Evolutionary conservation across 1,140 invertebrate genomes (phyloP).

Genomic region (Homarus americanus): DNA sequence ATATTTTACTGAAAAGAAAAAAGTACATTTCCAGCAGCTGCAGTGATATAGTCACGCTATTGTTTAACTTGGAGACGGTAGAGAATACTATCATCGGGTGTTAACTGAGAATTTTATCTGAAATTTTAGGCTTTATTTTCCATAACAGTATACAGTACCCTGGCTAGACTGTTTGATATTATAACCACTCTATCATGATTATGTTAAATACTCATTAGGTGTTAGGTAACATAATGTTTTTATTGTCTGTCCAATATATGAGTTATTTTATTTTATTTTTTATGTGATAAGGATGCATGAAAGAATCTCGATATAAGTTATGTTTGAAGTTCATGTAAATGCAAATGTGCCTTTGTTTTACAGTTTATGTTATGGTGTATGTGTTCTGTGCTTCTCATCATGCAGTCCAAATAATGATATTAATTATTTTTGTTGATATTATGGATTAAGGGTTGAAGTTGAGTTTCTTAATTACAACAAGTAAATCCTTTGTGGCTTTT

Average conservation of each 20-base stretch:
- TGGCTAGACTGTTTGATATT: slow-evolving; percentile 2
- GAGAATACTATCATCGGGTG: background rate
- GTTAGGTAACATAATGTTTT: background rate
- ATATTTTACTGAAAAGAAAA: too few relatives aligned
- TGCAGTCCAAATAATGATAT: slow-evolving; percentile 19
- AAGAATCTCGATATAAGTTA: background rate
- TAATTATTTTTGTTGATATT: slow-evolving; percentile 11
- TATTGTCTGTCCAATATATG: background rate
- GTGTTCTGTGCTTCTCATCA: background rate
- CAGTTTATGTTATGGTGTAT: background rate
- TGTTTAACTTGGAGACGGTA: background rate
- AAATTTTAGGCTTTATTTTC: background rate
- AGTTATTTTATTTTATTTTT: background rate
- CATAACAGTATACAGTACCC: background rate
- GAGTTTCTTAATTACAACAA: background rate
- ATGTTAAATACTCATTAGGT: slow-evolving; percentile 16
- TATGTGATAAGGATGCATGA: slow-evolving; percentile 3
- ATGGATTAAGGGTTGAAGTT: background rate
- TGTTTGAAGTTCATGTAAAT: background rate
- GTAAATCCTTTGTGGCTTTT: background rate
- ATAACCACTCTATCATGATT: background rate
- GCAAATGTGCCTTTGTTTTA: background rate
- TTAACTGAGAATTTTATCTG: background rate
- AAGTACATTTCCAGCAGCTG: slow-evolving; percentile 1
- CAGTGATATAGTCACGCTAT: background rate